These are phyloP conservation scores for Liasis olivaceus DNA, from an alignment of 2,797 vertebrate genomes.

Conservation along the genomic window DNA sequence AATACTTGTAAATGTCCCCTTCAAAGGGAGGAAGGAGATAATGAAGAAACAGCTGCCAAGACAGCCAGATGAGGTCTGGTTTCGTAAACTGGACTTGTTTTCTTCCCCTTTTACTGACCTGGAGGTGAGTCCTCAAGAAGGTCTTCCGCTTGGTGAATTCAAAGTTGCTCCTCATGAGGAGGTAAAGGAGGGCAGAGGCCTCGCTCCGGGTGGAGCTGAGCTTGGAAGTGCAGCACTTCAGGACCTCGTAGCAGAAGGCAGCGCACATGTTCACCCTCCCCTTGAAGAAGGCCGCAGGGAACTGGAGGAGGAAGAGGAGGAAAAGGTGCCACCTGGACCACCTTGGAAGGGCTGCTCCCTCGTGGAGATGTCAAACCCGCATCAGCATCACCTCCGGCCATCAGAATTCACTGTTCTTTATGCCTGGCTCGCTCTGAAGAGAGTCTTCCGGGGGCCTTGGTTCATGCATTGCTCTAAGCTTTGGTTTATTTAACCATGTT, in stretches of 20 bases:
- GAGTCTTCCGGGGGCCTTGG: no score
- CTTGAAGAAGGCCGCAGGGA: slow-evolving; percentile 92
- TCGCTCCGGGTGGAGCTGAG: slow-evolving; percentile 86
- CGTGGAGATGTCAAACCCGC: background rate
- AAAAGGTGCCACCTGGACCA: background rate
- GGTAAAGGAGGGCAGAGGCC: slow-evolving; percentile 91
- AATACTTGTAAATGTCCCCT: background rate
- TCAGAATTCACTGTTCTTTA: no score
- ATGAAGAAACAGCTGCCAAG: background rate
- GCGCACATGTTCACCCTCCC: slow-evolving; percentile 93
- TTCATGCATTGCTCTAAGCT: no score
- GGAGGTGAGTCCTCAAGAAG: slow-evolving; percentile 92
- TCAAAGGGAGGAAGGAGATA: background rate
- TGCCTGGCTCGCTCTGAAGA: no score
- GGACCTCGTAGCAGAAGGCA: slow-evolving; percentile 92
- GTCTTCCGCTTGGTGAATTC: slow-evolving; percentile 95
- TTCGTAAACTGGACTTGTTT: background rate
- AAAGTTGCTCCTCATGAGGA: slow-evolving; percentile 97
- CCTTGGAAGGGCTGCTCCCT: background rate
- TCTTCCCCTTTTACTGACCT: slow-evolving; percentile 76
- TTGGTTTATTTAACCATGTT: no score
- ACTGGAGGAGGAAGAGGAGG: slow-evolving; percentile 72
- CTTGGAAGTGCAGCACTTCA: slow-evolving; percentile 96
- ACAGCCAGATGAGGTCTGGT: background rate
- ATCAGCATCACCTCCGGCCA: background rate